phyloP scores from a whole-genome alignment of 2,888 invertebrate genomes.

The Cerastoderma edule region DNA sequence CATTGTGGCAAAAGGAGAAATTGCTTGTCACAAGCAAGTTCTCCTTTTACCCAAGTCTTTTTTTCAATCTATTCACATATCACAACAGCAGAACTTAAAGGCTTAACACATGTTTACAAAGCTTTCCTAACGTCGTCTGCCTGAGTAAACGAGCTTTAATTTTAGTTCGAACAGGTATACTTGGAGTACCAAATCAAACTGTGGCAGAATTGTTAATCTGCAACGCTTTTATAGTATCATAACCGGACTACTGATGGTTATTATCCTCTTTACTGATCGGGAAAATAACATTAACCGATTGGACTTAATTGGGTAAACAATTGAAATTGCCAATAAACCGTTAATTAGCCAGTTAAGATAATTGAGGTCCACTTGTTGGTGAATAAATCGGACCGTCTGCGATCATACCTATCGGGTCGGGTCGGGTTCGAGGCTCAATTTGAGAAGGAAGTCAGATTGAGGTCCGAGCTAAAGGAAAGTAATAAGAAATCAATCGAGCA shows the following conservation, averaged over 20 bases:
- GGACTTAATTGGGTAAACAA: neutral
- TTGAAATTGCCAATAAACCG: neutral
- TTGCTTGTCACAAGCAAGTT: too few species aligned
- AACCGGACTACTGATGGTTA: neutral
- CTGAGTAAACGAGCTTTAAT: too few species aligned
- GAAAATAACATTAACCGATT: neutral
- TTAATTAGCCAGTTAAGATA: neutral
- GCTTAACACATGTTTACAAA: too few species aligned
- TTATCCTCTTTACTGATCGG: neutral
- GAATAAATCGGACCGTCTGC: slow-evolving; percentile 2
- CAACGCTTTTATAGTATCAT: neutral
- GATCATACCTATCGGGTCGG: neutral
- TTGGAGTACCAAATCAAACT: neutral
- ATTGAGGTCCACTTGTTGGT: neutral
- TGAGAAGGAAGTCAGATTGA: neutral
- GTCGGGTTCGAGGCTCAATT: neutral
- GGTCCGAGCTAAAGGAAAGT: too few species aligned
- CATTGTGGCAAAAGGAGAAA: too few species aligned
- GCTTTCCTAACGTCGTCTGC: too few species aligned
- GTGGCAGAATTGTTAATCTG: neutral
- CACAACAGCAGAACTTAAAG: too few species aligned
- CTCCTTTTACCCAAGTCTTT: too few species aligned
- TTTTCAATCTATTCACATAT: too few species aligned
- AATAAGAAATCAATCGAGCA: too few species aligned
- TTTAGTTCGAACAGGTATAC: neutral